Evolutionary conservation across 92 coral and sea anemone genomes (phyloP).

Genomic region (Pocillopora grandis): DNA sequence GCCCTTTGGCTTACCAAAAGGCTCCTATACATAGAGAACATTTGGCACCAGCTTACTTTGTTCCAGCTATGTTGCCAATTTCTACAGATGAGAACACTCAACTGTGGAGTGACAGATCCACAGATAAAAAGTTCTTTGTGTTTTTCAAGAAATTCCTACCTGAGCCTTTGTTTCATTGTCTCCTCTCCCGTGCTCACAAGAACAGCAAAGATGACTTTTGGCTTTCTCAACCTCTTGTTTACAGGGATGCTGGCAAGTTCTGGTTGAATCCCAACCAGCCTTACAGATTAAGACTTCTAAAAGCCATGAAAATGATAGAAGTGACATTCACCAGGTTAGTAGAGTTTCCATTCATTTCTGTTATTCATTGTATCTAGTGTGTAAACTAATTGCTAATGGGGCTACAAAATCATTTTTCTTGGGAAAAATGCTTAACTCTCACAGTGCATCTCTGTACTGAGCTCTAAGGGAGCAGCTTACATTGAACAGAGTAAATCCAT

Average conservation of each 20-base stretch:
- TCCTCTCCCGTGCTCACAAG: conserved; percentile 56
- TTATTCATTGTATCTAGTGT: too few relatives aligned
- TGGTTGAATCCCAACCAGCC: conserved; percentile 47
- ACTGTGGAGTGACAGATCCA: conserved; percentile 31
- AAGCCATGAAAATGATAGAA: conserved; percentile 47
- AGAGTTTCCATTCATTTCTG: not conserved
- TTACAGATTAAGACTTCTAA: conserved; percentile 41
- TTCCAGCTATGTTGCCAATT: conserved; percentile 54
- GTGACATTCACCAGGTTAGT: conserved; percentile 41
- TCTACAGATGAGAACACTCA: conserved; percentile 8
- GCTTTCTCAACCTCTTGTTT: not conserved
- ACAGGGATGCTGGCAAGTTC: conserved; percentile 52
- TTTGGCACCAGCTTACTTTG: conserved; percentile 40
- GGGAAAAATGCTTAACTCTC: too few relatives aligned
- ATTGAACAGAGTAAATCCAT: too few relatives aligned
- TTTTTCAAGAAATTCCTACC: conserved; percentile 51
- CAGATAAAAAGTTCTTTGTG: conserved; percentile 49
- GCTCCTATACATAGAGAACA: not conserved
- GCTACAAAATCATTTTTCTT: not conserved
- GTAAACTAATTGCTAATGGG: not conserved
- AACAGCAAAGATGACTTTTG: conserved; percentile 20
- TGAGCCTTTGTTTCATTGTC: conserved; percentile 48
- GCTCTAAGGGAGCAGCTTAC: too few relatives aligned
- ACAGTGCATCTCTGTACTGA: too few relatives aligned
- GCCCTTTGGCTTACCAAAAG: conserved; percentile 40